Conservation (phyloP, 2,113 vertebrate species). For the Calidris pugnax region DNA sequence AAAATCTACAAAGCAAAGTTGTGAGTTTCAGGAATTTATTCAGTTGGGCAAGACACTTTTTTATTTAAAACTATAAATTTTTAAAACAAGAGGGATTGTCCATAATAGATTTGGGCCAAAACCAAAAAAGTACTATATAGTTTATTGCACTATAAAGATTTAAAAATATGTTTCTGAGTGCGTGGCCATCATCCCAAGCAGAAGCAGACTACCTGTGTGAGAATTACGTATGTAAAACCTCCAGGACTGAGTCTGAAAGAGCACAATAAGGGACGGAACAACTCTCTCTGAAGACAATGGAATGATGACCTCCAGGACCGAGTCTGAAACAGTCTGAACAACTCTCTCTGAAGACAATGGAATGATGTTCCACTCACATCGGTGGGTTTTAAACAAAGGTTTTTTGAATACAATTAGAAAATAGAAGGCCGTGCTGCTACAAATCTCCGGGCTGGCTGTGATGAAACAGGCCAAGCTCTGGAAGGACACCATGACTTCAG, state of each 20-base stretch:
- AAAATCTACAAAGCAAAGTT: neutral
- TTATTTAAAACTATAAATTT: neutral
- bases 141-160: neutral
- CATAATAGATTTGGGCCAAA: rapidly evolving
- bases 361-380: neutral
- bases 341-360: neutral
- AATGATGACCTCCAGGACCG: neutral
- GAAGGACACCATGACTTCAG: neutral
- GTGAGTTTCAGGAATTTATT: neutral
- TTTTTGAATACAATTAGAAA: neutral
- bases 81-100: neutral
- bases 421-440: neutral
- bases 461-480: neutral
- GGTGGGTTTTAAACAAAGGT: neutral
- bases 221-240: neutral
- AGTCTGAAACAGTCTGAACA: neutral
- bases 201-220: neutral
- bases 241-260: neutral
- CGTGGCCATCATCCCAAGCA: neutral
- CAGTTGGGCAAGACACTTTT: neutral
- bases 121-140: neutral
- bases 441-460: neutral
- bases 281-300: neutral
- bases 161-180: neutral
- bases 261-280: neutral